Evolutionary conservation across 1,140 invertebrate genomes (phyloP).

Genomic region (Prorops nasuta): DNA sequence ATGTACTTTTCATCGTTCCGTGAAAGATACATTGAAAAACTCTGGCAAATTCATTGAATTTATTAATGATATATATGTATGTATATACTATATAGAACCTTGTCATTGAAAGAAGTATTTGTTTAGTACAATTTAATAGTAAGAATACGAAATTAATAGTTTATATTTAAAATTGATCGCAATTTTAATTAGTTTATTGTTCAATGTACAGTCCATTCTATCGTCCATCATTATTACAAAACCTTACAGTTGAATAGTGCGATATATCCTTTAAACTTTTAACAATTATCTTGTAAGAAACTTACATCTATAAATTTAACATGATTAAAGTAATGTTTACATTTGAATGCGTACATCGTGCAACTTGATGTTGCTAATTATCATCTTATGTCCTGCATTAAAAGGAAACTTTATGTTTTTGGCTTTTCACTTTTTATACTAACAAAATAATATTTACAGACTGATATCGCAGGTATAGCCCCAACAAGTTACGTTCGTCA

Average conservation of each 20-base stretch:
- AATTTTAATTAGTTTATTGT: too few relatives aligned
- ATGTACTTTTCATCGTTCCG: too few relatives aligned
- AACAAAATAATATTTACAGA: slow-evolving; percentile 36
- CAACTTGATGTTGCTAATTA: slow-evolving; percentile 2
- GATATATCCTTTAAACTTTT: neutral
- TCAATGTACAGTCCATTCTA: neutral
- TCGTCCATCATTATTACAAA: too few relatives aligned
- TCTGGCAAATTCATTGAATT: too few relatives aligned
- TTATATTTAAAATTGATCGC: too few relatives aligned
- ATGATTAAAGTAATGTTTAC: slow-evolving; percentile 17
- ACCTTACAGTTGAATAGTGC: too few relatives aligned
- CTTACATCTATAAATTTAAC: slow-evolving; percentile 17
- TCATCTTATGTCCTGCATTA: slow-evolving; percentile 20
- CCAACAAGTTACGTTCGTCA: slow-evolving; percentile 16
- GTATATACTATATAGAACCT: too few relatives aligned
- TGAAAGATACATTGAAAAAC: too few relatives aligned
- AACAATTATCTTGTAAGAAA: slow-evolving; percentile 6
- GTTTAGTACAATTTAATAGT: too few relatives aligned
- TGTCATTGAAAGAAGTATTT: too few relatives aligned
- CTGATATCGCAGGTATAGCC: slow-evolving; percentile 14
- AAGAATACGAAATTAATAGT: too few relatives aligned
- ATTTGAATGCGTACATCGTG: neutral
- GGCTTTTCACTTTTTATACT: slow-evolving; percentile 14
- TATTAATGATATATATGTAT: too few relatives aligned
- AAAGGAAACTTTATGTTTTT: slow-evolving; percentile 20